A percentile compares a stretch with the other conserved stretches of the same genome.
These are phyloP conservation scores for Macrotrachela quadricornifera DNA, from an alignment of 1,140 invertebrate genomes.

Conservation along the genomic window DNA sequence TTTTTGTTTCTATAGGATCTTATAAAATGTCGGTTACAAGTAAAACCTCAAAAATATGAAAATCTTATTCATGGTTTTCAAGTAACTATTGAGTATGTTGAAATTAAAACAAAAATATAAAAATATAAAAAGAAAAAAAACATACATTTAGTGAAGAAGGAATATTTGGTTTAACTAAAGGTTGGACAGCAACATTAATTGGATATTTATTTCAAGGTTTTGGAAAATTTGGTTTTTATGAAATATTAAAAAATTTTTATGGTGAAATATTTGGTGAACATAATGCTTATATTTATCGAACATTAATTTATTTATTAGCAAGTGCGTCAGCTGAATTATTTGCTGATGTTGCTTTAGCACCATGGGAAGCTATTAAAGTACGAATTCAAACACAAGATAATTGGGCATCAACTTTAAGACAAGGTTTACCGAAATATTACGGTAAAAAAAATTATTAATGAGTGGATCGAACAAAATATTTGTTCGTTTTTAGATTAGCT, in stretches of 20 bases:
- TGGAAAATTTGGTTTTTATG: slow-evolving; percentile 54
- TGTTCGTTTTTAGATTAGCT: slow-evolving; percentile 21
- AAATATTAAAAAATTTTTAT: slow-evolving; percentile 72
- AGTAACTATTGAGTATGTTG: slow-evolving; percentile 16
- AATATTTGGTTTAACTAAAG: slow-evolving; percentile 57
- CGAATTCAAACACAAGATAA: slow-evolving; percentile 89
- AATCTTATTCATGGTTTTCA: slow-evolving; percentile 24
- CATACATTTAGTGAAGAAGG: slow-evolving; percentile 54
- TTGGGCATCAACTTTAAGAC: slow-evolving; percentile 64
- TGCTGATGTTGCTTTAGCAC: slow-evolving; percentile 89
- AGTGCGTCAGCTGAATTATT: slow-evolving; percentile 97
- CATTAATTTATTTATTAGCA: slow-evolving; percentile 69
- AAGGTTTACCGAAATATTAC: slow-evolving; percentile 61
- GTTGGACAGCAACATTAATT: slow-evolving; percentile 94
- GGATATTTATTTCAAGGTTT: slow-evolving; percentile 78
- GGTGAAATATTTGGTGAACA: slow-evolving; percentile 68
- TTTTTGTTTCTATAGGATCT: slow-evolving; percentile 40
- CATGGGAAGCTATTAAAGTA: slow-evolving; percentile 92
- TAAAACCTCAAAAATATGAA: slow-evolving; percentile 33
- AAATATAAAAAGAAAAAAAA: neutral
- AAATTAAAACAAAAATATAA: too few relatives aligned
- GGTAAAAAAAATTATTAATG: too few relatives aligned
- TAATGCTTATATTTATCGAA: slow-evolving; percentile 72
- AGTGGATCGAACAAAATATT: too few relatives aligned
- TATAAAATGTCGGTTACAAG: slow-evolving; percentile 94